A percentile compares a stretch with the other conserved stretches of the same genome.
Conservation (phyloP, 2,113 vertebrate species). For the Vanacampus margaritifer region DNA sequence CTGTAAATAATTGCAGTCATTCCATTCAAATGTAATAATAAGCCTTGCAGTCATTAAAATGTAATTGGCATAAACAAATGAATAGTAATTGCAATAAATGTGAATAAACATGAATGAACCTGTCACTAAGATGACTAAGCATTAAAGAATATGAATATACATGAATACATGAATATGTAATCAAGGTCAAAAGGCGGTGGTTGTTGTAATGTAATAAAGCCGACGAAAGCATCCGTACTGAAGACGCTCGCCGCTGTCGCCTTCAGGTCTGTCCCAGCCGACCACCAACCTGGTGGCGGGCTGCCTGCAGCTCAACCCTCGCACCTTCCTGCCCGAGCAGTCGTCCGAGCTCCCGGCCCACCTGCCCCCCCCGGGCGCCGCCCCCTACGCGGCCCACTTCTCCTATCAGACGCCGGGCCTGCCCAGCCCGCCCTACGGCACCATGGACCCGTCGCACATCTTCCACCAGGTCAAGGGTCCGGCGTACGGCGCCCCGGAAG, state of each 20-base stretch:
- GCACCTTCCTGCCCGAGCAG: conserved; percentile 95
- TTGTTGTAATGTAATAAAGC: too few species aligned
- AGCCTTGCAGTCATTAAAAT: too few species aligned
- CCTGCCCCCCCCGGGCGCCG: conserved; percentile 73
- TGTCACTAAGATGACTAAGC: background rate
- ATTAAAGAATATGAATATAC: too few species aligned
- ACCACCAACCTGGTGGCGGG: conserved; percentile 96
- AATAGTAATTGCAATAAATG: too few species aligned
- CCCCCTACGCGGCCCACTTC: conserved; percentile 80
- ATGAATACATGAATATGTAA: too few species aligned
- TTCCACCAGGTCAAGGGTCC: conserved; percentile 89
- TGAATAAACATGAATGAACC: too few species aligned
- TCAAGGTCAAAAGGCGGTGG: too few species aligned
- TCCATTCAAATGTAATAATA: too few species aligned
- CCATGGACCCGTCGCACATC: conserved; percentile 95
- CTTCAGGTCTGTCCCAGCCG: conserved; percentile 90
- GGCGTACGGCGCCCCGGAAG: conserved; percentile 81
- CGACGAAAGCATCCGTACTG: too few species aligned
- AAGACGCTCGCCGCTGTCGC: too few species aligned
- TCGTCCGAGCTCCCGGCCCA: conserved; percentile 83
- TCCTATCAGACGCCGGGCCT: conserved; percentile 91
- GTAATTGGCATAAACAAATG: too few species aligned
- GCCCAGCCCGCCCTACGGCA: conserved; percentile 94
- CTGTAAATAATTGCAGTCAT: too few species aligned
- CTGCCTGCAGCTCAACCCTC: conserved; percentile 93